Base-by-base conservation (phyloP, 2,797 vertebrate genomes). In the Agapornis canus region DNA sequence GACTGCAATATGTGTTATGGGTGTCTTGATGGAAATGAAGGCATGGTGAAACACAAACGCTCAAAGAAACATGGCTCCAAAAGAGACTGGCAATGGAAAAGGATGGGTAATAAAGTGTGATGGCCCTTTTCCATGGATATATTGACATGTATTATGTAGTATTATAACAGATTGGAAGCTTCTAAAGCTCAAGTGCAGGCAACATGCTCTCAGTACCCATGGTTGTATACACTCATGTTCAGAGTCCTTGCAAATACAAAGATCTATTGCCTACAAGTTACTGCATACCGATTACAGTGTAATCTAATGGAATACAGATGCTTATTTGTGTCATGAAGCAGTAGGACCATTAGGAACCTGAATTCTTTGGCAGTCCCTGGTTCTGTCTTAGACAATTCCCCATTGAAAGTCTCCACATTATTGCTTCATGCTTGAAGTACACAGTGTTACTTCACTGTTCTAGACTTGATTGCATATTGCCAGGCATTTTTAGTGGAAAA, bases 21-120 rank as follows among this genome's bases (percentile, higher is more conserved):
- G 82, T 77, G 85, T 84, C 86, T 89, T 95, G 89, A 93, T 92
- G 89, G 80, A 92, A 96, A 75, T 92, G 92, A 92, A 92, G 86
- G 89, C 94, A 88, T 2, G 2, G 82, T 72, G 92, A 92, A 95
- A 82, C 66, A 77, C 48, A 95, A 90, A 89, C 77, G 92, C 89
- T 96, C 80, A 47, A 83, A 94, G 93, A 95, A 94, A 70, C 47
- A 8, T 88, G 89, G 70, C 85, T 94, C 75, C 10, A 11, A 88
- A 89, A 94, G 82, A 94, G 72, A 54, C 76, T 94, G 91, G 76
- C 93, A 95, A 6, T 75, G 85, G 65, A 94, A 54, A 47, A 73
- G 47, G 57, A 85, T 88, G 94, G 71, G 85, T 96, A 95, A 82
- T 84, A 92, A 88, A 86, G 80, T 66, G 60, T 64, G 54, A 92